phyloP scores from a whole-genome alignment of 1,140 invertebrate genomes.

The Brevipalpus yothersi region DNA sequence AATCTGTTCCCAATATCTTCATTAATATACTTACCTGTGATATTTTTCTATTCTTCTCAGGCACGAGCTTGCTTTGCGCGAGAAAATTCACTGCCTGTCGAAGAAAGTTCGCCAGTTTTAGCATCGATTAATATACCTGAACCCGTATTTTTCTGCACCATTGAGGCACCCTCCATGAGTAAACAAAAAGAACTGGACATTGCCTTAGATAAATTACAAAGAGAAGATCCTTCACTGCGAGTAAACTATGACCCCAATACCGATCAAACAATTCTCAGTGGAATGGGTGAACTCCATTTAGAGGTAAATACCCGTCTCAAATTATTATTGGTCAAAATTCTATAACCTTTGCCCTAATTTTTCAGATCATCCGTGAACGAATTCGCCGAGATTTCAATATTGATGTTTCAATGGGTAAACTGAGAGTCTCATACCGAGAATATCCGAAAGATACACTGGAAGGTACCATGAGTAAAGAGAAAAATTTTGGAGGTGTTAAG shows the following conservation, averaged over 20 bases:
- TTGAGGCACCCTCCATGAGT: slow-evolving; percentile 63
- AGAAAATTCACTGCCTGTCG: slow-evolving; percentile 2
- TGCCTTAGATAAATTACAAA: slow-evolving; percentile 53
- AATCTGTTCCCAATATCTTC: neutral
- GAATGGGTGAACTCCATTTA: slow-evolving; percentile 92
- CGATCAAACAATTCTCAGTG: slow-evolving; percentile 48
- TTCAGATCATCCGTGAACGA: slow-evolving; percentile 51
- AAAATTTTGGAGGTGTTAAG: slow-evolving; percentile 27
- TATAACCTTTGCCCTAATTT: neutral
- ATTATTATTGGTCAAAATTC: neutral
- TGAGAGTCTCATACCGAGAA: slow-evolving; percentile 87
- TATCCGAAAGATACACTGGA: slow-evolving; percentile 26
- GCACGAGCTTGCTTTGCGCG: neutral
- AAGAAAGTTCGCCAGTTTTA: slow-evolving; percentile 19
- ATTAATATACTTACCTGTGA: neutral
- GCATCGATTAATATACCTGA: slow-evolving; percentile 46
- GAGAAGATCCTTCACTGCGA: slow-evolving; percentile 79
- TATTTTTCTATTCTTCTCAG: neutral
- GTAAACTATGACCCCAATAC: slow-evolving; percentile 47
- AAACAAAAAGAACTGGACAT: slow-evolving; percentile 48
- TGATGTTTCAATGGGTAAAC: slow-evolving; percentile 64
- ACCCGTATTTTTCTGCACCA: slow-evolving; percentile 88
- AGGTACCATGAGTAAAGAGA: slow-evolving; percentile 30
- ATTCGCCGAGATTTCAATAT: slow-evolving; percentile 69
- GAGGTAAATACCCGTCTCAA: slow-evolving; percentile 25